Base-by-base conservation (phyloP, 1,140 invertebrate species). In the Magallana gigas region DNA sequence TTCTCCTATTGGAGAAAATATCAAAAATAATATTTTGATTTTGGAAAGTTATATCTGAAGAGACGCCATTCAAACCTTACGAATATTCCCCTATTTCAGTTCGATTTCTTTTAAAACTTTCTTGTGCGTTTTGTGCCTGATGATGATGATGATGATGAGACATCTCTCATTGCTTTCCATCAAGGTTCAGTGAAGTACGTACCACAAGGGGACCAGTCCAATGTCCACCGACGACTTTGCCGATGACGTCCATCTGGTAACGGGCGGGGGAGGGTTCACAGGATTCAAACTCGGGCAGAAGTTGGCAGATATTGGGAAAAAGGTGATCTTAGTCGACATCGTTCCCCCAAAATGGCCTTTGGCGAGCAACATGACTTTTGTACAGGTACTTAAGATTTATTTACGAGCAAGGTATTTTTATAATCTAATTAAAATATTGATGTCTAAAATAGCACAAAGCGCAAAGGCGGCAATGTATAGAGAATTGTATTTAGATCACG, bases 251-350 rank as follows among this genome's bases (percentile, higher is more conserved):
- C 91, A 94, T 86, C 83, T 94, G 1, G 89, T 95, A 11, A 94
- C 94, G 87, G 95, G 95, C 14, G 95, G 95, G 11, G 93, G 93
- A 48, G 95, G 95, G 1, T 95, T 94, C 89, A 90, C 94, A 23
- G 95, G 95, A 11, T 94, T 91, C 83, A 92, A 92, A 84, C 92
- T 95, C 23, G 94, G 92, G 0, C 89, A 91, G 80, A 90, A 90
- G 9, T 85, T 95, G n/a, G 87, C 90, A 14, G 85, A 91, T 16
- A 71, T 88, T 29, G 93, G 93, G 23, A 91, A 94, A 83, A 60
- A 68, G 68, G 94, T 95, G 1, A 86, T 91, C 7, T 90, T 95
- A 9, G 88, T 94, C 81, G 95, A 95, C 90, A 83, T 94, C 5
- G 89, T 88, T 14, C 89, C 92, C 83, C 94, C 94, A 23, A 89